Evolutionary conservation across 2,888 invertebrate species (phyloP), one percentile per base, ranked within the genome.

Genomic region (Tortricodes alternella): DNA sequence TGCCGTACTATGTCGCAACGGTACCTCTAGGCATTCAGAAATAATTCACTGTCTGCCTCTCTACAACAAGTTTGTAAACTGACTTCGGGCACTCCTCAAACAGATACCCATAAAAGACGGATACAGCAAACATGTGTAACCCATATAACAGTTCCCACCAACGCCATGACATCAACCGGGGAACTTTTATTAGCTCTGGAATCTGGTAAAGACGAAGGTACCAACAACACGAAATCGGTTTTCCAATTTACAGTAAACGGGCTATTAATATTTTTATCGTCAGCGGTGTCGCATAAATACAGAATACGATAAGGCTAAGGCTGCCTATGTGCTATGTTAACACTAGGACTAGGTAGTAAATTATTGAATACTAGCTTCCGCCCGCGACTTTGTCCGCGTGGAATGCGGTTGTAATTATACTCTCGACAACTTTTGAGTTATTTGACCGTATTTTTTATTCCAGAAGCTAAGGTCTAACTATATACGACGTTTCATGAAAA

Each of bases 111-210:
- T 56, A 50, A 56, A 56, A 50, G 37, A 37, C 49, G 37, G 44
- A 50, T 50, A 49, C 35, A 15, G 49, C 37, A 43, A 56, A 50
- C 56, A 56, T 56, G 50, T 56, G 56, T 50, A 56, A 43, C 56
- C 56, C 56, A 50, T 50, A 37, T 56, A 56, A 44, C 43, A 35
- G 23, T 56, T 56, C 50, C 49, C 56, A 44, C 35, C 55, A 51
- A 5, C n/a, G 23, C 24, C 49, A 56, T 56, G 49, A 56, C 50
- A 56, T 56, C 56, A 56, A 50, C 56, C 32, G 32, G 56, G 49
- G 43, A 55, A 56, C 50, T 56, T 56, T 50, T 50, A 56, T 50
- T 50, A 50, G 46, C 29, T 44, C 32, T 38, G 37, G 44, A 44
- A 56, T 50, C 49, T 50, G 29, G 44, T 27, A 38, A 9, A 23